phyloP scores from a whole-genome alignment of 2,113 vertebrate species.

The Cebidichthys violaceus region DNA sequence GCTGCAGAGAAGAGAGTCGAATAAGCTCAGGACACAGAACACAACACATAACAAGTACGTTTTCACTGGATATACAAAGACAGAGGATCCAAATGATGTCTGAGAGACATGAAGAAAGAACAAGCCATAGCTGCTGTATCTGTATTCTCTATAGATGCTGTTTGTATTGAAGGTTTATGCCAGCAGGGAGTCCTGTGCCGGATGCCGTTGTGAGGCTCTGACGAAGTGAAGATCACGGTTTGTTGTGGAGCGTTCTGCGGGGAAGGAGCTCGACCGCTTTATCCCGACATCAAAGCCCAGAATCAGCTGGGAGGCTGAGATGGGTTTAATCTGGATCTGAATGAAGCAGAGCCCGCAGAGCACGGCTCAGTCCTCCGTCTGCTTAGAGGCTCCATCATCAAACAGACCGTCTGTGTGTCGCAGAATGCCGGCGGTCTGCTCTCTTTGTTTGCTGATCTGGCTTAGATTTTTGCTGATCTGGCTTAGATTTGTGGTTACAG shows the following conservation, averaged over 20 bases:
- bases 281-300: constrained; percentile 56
- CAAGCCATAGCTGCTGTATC: background rate
- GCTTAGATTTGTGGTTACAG: background rate
- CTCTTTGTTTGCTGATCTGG: constrained; percentile 11
- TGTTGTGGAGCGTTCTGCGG: constrained; percentile 29
- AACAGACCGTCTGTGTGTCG: background rate
- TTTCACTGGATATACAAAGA: constrained; percentile 4
- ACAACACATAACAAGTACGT: background rate
- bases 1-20: background rate
- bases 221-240: constrained; percentile 37
- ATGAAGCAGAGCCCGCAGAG: constrained; percentile 22
- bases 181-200: constrained; percentile 39
- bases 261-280: constrained; percentile 18
- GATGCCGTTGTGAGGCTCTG: constrained; percentile 57
- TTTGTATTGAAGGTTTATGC: constrained; percentile 3
- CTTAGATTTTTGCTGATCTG: background rate
- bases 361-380: background rate
- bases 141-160: constrained; percentile 2
- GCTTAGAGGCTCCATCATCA: background rate
- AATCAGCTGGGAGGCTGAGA: constrained; percentile 30
- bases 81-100: background rate
- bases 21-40: constrained; percentile 1
- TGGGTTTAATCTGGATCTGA: constrained; percentile 22
- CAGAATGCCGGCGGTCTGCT: constrained; percentile 6
- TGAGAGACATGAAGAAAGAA: constrained; percentile 5